Evolutionary conservation across 2,888 invertebrate species (phyloP).

Genomic region (Cremastinae sp.): DNA sequence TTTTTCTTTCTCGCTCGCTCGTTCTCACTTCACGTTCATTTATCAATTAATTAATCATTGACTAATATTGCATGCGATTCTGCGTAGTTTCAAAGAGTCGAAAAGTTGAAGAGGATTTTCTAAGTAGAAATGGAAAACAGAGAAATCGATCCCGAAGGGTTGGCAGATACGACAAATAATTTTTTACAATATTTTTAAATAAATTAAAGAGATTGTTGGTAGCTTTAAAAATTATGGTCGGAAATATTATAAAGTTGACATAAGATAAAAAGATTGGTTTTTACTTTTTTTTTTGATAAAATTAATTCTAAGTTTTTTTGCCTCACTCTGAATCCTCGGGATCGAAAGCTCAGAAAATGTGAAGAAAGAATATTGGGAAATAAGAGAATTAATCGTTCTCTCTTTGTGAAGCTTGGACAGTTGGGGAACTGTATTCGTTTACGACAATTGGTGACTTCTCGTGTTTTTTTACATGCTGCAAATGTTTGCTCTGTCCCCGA

Average conservation of each 20-base stretch:
- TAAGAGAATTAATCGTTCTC: constrained; percentile 21
- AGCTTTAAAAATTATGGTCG: too few relatives aligned
- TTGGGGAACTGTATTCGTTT: constrained; percentile 63
- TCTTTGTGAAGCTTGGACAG: constrained; percentile 53
- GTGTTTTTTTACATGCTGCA: constrained; percentile 69
- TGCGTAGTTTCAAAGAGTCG: constrained; percentile 69
- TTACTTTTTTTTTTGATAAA: too few relatives aligned
- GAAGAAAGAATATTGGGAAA: neutral
- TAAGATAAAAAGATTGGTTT: too few relatives aligned
- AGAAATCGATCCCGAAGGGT: constrained; percentile 11
- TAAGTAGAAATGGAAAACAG: constrained; percentile 2
- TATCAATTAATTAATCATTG: constrained; percentile 64
- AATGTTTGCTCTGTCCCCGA: constrained; percentile 70
- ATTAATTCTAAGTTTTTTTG: too few relatives aligned
- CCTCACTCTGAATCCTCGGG: too few relatives aligned
- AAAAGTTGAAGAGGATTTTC: constrained; percentile 10
- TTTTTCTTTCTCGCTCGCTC: constrained; percentile 14
- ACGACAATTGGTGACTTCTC: constrained; percentile 77
- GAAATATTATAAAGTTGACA: too few relatives aligned
- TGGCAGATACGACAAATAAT: too few relatives aligned
- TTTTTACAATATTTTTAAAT: too few relatives aligned
- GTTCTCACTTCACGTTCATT: constrained; percentile 16
- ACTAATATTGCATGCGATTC: constrained; percentile 76
- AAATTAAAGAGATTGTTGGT: too few relatives aligned
- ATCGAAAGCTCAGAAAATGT: too few relatives aligned